Base-by-base conservation (phyloP, 1,140 invertebrate genomes). In the Drosophila yakuba region DNA sequence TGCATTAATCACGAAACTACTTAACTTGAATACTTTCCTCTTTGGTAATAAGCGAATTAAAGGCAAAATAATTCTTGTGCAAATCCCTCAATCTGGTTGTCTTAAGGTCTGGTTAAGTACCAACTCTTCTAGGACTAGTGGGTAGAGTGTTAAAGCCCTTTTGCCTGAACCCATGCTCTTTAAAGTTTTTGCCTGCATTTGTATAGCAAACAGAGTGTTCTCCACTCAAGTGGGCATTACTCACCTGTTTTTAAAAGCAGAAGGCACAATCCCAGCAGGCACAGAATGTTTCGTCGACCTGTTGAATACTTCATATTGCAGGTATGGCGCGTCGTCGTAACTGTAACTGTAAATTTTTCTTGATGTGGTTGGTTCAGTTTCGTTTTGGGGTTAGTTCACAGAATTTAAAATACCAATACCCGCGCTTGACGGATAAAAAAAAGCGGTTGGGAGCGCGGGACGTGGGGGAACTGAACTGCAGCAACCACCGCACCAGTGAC, bases 311-410 rank as follows among this genome's bases (percentile, higher is more conserved):
- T 67, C 83, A 88, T 88, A 62, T 74, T 89, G 39, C 51, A 60
- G 56, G 54, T 76, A 62, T 88, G 75, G 78, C 79, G 75, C 79
- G 67, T 79, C 75, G 61, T 66, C 59, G 75, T 80, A 89, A 83
- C 83, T 86, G 79, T 88, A 86, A 86, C 81, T 85, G 60, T 78
- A 85, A 85, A 86, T 74, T 86, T 86, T 83, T 60, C 35, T 82
- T 79, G 83, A 61, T 78, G 74, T 54, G 47, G 54, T 58, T 75
- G 74, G 57, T 78, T 69, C 51, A 66, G 56, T 82, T 79, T 66
- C 58, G 38, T 68, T 83, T 83, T 88, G 39, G 76, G 69, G 61
- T 77, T 73, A 76, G 78, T 89, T 83, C 80, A 77, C 80, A 89
- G 72, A 88, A 89, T 77, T 69, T 69, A 45, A 89, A 89, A 80